phyloP scores from a whole-genome alignment of 2,113 vertebrate species.

The Poeciliopsis occidentalis region DNA sequence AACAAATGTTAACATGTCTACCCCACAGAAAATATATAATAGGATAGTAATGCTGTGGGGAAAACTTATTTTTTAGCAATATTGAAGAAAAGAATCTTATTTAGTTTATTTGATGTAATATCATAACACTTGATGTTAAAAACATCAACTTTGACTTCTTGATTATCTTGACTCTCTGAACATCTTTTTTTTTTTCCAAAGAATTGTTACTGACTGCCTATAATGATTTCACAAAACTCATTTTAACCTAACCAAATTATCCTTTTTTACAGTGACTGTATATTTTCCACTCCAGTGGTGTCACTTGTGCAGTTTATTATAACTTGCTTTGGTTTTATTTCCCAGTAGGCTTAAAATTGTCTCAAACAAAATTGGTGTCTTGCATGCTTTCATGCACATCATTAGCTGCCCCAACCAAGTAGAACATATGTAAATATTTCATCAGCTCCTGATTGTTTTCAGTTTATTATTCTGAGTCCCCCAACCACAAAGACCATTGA shows the following conservation, averaged over 20 bases:
- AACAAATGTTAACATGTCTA: too few relatives aligned
- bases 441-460: background rate
- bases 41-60: too few relatives aligned
- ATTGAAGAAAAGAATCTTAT: background rate
- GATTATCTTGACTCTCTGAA: too few relatives aligned
- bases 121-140: background rate
- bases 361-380: background rate
- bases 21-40: too few relatives aligned
- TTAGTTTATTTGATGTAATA: background rate
- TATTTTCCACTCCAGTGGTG: too few relatives aligned
- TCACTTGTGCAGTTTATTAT: too few relatives aligned
- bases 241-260: too few relatives aligned
- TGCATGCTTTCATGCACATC: background rate
- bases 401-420: background rate
- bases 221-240: too few relatives aligned
- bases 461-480: background rate
- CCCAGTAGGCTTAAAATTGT: background rate
- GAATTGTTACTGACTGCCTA: too few relatives aligned
- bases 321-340: background rate
- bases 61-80: background rate
- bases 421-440: background rate
- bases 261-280: too few relatives aligned
- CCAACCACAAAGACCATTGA: background rate
- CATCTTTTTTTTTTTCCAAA: too few relatives aligned
- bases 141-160: too few relatives aligned